Conservation (phyloP, 2,797 vertebrate species). For the Lagodon rhomboides region DNA sequence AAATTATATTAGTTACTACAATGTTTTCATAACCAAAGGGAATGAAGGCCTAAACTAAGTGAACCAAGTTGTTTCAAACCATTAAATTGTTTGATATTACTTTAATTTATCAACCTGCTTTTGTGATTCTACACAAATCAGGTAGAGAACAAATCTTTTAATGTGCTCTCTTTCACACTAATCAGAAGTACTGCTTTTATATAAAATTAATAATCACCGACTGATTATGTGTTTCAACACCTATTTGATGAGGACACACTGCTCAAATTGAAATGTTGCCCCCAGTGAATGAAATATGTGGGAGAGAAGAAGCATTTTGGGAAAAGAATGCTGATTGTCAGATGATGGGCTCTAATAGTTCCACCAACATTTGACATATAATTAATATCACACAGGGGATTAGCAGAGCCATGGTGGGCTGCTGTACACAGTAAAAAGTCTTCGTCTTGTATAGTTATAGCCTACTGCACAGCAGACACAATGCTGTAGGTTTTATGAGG, state of each 20-base stretch:
- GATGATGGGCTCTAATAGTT: not conserved
- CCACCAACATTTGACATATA: not conserved
- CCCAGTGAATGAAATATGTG: not conserved
- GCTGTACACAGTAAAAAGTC: not conserved
- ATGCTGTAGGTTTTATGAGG: not conserved
- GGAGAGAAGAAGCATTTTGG: not conserved
- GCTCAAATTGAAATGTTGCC: not conserved
- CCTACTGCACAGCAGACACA: not conserved
- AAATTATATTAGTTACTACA: not conserved
- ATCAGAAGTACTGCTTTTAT: not conserved
- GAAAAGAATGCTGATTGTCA: slow-evolving; percentile 1
- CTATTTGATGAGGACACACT: not conserved
- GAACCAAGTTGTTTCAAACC: not conserved
- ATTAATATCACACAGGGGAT: not conserved
- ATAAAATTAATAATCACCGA: not conserved
- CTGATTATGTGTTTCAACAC: not conserved
- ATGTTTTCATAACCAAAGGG: not conserved
- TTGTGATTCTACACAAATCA: not conserved
- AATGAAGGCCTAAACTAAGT: not conserved
- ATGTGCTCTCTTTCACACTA: not conserved
- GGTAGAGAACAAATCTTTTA: slow-evolving; percentile 7
- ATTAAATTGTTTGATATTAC: not conserved
- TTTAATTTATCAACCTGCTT: not conserved
- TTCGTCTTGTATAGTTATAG: not conserved
- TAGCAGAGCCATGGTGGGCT: not conserved